phyloP scores from a whole-genome alignment of 2,888 invertebrate species.

The Smittia aterrima region DNA sequence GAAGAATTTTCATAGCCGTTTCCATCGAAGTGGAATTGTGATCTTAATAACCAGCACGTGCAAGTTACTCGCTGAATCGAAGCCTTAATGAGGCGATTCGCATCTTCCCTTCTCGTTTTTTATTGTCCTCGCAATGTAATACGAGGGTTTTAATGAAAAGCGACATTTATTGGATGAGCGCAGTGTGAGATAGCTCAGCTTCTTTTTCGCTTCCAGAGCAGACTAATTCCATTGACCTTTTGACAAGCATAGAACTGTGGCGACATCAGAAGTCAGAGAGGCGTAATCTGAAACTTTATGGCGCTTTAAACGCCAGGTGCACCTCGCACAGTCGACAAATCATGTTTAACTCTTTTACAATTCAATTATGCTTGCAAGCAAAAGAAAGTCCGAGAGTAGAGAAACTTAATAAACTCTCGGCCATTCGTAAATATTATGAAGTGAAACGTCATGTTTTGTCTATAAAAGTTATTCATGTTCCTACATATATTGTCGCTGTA shows the following conservation, averaged over 20 bases:
- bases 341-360: background rate
- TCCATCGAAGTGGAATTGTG: slow-evolving; percentile 13
- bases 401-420: background rate
- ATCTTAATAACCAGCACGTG: slow-evolving; percentile 39
- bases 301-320: slow-evolving; percentile 11
- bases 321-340: background rate
- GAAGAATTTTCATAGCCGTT: background rate
- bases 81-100: slow-evolving; percentile 32
- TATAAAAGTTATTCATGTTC: background rate
- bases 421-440: background rate
- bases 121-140: background rate
- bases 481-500: background rate
- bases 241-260: background rate
- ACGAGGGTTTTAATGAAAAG: slow-evolving; percentile 13
- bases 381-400: background rate
- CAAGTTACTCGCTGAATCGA: background rate
- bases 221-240: slow-evolving; percentile 1
- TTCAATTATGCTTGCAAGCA: background rate
- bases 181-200: background rate
- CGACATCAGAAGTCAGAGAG: background rate
- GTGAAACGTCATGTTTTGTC: background rate
- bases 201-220: background rate
- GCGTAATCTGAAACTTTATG: background rate
- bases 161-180: slow-evolving; percentile 22
- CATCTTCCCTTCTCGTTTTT: slow-evolving; percentile 15